Base-by-base conservation (phyloP, 2,888 invertebrate species). In the Conus canariensis region DNA sequence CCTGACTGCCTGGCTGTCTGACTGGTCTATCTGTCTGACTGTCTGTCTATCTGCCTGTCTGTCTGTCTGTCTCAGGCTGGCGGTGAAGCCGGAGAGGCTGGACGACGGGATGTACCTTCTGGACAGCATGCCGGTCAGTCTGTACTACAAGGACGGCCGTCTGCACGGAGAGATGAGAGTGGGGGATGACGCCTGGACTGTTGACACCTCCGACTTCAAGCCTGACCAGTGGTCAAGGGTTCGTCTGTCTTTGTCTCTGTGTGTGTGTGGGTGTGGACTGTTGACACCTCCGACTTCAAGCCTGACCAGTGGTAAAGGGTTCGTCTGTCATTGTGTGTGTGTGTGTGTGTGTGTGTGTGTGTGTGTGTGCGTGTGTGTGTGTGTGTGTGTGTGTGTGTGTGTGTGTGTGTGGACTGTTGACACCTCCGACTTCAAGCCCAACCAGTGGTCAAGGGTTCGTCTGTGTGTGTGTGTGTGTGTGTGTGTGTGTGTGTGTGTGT, bases 111-210 rank as follows among this genome's bases (percentile, higher is more conserved):
- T 94, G 93, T 95, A 95, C 91, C 94, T 95, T 86, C 70, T 96
- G 58, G 96, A 95, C 91, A 95, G 95, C 86, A 94, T 94, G 70
- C 95, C 96, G 0, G 90, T 96, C 14, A 93, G 94, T 0, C 90
- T 96, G 56, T 95, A 94, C 91, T 95, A 95, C 92, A 91, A 93
- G 30, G 93, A 95, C 89, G 94, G 94, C 7, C 93, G 94, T 70
- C 91, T 96, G 80, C 93, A 93, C 91, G 95, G 94, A 0, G 94
- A 93, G 9, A 93, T 95, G n/a, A 94, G 95, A 74, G 95, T 95
- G 9, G 90, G 93, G 0, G 92, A 92, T 12, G 92, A 93, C 59
- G 90, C 93, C 0, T 96, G 96, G 96, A 93, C 92, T 45, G 94
- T 94, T 0, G 94, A 94, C 10, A 91, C 94, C 0, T 91, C 92